Percentiles rank a stretch among this genome's conserved stretches.
phyloP scores from a whole-genome alignment of 1,140 invertebrate genomes.

The Caenorhabditis latens region DNA sequence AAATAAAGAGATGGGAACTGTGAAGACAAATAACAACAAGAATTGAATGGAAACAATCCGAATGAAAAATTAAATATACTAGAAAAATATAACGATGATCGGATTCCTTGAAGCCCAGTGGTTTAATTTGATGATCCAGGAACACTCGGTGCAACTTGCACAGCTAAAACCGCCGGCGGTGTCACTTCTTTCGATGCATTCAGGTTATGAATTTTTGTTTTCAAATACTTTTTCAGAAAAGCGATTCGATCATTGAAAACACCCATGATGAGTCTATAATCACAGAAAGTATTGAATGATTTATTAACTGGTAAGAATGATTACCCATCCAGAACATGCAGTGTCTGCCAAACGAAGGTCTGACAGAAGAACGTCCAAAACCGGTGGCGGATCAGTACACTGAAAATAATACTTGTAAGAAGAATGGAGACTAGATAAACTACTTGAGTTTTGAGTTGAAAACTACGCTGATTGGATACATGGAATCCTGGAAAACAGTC shows the following conservation, averaged over 20 bases:
- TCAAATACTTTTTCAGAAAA: not conserved
- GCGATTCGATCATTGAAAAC: not conserved
- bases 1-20: too few species aligned
- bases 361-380: not conserved
- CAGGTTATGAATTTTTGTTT: too few species aligned
- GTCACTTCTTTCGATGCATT: too few species aligned
- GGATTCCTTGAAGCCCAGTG: too few species aligned
- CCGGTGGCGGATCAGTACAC: not conserved
- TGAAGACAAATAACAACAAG: too few species aligned
- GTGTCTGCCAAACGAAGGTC: not conserved
- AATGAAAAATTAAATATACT: too few species aligned
- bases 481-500: conserved; percentile 6
- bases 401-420: not conserved
- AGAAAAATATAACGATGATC: too few species aligned
- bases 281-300: not conserved
- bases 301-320: not conserved
- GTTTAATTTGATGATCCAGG: too few species aligned
- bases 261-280: not conserved
- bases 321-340: not conserved
- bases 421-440: too few species aligned
- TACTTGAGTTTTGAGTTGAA: not conserved
- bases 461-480: conserved; percentile 10
- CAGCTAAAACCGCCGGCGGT: too few species aligned
- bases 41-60: too few species aligned
- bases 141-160: too few species aligned